Evolutionary conservation across 2,113 vertebrate species (phyloP), one percentile per base, ranked within the genome.

Genomic region (Nothocercus nigrocapillus): DNA sequence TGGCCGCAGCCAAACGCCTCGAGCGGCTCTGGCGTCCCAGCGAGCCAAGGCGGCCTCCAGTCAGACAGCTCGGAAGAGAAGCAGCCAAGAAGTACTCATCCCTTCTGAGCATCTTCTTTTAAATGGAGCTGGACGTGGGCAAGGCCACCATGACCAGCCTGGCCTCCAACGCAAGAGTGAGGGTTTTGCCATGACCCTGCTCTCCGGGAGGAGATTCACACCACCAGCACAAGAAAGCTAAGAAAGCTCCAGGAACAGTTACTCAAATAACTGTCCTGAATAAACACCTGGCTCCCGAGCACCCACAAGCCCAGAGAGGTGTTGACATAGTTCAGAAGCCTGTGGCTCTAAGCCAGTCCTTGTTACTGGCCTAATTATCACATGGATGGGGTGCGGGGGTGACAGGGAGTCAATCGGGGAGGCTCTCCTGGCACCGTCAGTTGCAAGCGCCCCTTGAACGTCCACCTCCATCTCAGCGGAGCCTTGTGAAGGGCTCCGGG

Each of bases 401-500:
- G 30, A 16, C 13, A 24, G 20, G 47, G 47, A 40, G 36, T 32
- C 51, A 49, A 11, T 40, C 61, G 42, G 36, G 40, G 27, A 21
- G 44, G 42, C 76, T 51, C 34, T 53, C 11, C 13, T 16, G 40
- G 28, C 12, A 20, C 40, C 28, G 11, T 21, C 19, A 53, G 42
- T 7, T 38, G 21, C 36, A 61, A 66, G 45, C 30, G 49, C 25
- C 53, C 11, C 3, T 3, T 49, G 3, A 0, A 4, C 1, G 2
- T 12, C 79, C 85, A 38, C 6, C 81, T 21, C 1, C 0, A 1
- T 0, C 0, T 9, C 1, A 36, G 8, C 53, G 6, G 79, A 34
- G 53, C 2, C 5, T 40, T 2, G 11, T 3, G 2, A 11, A 34
- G 64, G 45, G 42, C 69, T 89, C 28, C 10, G 45, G 24, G 67